phyloP scores from a whole-genome alignment of 2,113 vertebrate genomes.

The Myrmecophaga tridactyla region DNA sequence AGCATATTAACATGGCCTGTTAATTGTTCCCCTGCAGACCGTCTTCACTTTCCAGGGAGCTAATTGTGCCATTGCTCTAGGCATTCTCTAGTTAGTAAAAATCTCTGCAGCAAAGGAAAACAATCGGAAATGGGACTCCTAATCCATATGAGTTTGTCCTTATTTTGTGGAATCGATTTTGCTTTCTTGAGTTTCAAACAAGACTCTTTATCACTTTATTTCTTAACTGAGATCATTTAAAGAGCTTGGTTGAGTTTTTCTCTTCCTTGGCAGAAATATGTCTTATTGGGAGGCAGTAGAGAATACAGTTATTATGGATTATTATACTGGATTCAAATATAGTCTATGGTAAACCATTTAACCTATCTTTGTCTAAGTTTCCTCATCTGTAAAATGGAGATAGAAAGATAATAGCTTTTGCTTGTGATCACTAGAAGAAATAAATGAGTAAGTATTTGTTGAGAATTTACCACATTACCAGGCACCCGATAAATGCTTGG shows the following conservation, averaged over 20 bases:
- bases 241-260: neutral
- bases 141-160: neutral
- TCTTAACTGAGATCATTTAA: neutral
- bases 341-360: neutral
- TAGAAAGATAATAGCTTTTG: neutral
- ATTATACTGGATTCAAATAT: neutral
- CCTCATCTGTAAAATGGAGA: neutral
- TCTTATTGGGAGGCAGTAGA: neutral
- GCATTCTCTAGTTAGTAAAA: neutral
- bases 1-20: neutral
- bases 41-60: neutral
- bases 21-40: neutral
- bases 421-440: neutral
- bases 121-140: neutral
- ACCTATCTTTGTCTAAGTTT: neutral
- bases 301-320: neutral
- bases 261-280: neutral
- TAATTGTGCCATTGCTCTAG: neutral
- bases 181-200: neutral
- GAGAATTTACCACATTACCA: neutral
- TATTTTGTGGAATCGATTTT: constrained; percentile 37
- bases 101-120: neutral
- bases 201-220: neutral
- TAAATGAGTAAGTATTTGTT: constrained; percentile 13
- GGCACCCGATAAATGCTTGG: neutral